Evolutionary conservation across 2,888 invertebrate genomes (phyloP), one percentile per base, ranked within the genome.

Genomic region (Phalangium opilio): DNA sequence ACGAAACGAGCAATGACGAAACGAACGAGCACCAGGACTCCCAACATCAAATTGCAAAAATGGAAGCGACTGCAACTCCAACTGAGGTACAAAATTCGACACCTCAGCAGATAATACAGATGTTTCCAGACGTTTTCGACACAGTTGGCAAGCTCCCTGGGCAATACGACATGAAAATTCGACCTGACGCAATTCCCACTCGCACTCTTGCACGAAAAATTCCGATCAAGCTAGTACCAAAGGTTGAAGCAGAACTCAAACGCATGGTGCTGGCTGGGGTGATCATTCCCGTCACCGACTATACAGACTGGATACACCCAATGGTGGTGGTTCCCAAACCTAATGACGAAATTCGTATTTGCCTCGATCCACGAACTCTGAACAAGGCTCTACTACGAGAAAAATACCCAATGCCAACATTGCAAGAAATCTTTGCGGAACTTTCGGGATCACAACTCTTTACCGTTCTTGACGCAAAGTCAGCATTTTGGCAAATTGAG

Each of bases 401-500:
- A 17, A 57, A 59, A 38, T 61, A 59, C 43, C 59, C 59, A 10
- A 54, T 63, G 45, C 62, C 61, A 1, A 45, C 51, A 45, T 52
- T 57, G n/a, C 60, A 61, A 19, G 60, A 62, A 40, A 55, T 63
- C 21, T 59, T 60, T 47, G 52, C 58, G 4, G 50, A 51, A 11
- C 44, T 63, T 20, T 48, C 45, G 38, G 55, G 55, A 32, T 57
- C 57, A 20, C 50, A 53, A 44, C 49, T 52, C 40, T 62, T 58
- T 48, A 51, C 55, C 40, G 52, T 57, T 5, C 27, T 58, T 39
- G 62, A 64, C 54, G 54, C 64, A 14, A 48, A 50, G 2, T 56
- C 57, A 44, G 63, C 64, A 1, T 66, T 64, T 43, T 55, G 63
- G 50, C 63, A 66, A 46, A 39, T 64, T n/a, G 60, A 61, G 54